phyloP scores from a whole-genome alignment of 2,113 vertebrate species.

The Plestiodon gilberti region DNA sequence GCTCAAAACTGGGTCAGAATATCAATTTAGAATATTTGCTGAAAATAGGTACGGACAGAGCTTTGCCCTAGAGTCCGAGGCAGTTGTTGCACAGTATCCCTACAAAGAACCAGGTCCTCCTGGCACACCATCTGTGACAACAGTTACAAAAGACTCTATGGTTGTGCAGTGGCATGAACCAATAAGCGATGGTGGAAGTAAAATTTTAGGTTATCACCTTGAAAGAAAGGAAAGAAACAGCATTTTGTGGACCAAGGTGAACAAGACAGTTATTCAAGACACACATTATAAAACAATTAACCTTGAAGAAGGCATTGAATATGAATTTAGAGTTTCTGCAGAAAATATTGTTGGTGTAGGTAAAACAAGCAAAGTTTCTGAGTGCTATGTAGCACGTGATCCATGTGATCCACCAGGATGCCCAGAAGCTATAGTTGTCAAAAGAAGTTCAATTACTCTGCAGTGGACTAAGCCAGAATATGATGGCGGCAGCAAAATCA shows the following conservation, averaged over 20 bases:
- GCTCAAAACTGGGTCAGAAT: slow-evolving; percentile 95
- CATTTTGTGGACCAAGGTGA: slow-evolving; percentile 95
- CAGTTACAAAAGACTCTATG: slow-evolving; percentile 91
- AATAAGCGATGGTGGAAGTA: slow-evolving; percentile 91
- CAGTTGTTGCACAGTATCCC: slow-evolving; percentile 92
- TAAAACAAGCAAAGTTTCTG: slow-evolving; percentile 94
- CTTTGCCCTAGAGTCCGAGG: slow-evolving; percentile 89
- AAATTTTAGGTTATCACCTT: slow-evolving; percentile 93
- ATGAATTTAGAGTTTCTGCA: slow-evolving; percentile 94
- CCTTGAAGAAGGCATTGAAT: slow-evolving; percentile 94
- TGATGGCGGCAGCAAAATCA: slow-evolving; percentile 95
- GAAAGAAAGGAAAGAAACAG: slow-evolving; percentile 98
- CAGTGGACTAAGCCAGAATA: slow-evolving; percentile 96
- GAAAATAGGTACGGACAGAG: slow-evolving; percentile 97
- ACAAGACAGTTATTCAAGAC: slow-evolving; percentile 92
- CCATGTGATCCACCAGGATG: slow-evolving; percentile 94
- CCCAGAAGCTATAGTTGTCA: slow-evolving; percentile 91
- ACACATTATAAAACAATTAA: slow-evolving; percentile 90
- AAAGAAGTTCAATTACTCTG: slow-evolving; percentile 90
- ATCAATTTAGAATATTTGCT: slow-evolving; percentile 98
- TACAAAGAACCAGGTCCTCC: slow-evolving; percentile 97
- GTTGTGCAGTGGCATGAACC: slow-evolving; percentile 96
- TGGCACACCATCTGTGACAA: slow-evolving; percentile 91
- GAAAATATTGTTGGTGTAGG: slow-evolving; percentile 98
- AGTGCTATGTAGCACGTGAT: slow-evolving; percentile 93